phyloP scores from a whole-genome alignment of 2,797 vertebrate genomes.

The Spinus pinus region DNA sequence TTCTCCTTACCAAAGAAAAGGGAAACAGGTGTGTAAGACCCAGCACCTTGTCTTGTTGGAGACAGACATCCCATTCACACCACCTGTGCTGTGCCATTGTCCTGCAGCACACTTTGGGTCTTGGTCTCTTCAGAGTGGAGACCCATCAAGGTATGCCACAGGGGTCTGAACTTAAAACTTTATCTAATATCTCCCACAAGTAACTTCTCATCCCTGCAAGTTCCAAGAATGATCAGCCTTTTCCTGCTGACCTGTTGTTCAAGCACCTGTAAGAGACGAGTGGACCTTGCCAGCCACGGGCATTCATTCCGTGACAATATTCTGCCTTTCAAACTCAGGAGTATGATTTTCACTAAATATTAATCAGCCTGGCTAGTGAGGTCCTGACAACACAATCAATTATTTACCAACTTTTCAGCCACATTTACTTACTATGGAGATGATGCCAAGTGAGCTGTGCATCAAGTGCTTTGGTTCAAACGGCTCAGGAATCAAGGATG shows the following conservation, averaged over 20 bases:
- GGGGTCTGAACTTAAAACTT: neutral
- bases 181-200: neutral
- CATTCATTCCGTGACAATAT: neutral
- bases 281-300: neutral
- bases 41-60: neutral
- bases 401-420: neutral
- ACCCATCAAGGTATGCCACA: neutral
- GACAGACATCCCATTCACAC: neutral
- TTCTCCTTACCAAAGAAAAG: neutral
- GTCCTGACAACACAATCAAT: conserved; percentile 11
- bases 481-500: rapidly evolving
- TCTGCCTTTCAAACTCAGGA: neutral
- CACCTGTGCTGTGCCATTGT: neutral
- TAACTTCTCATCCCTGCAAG: neutral
- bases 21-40: neutral
- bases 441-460: neutral
- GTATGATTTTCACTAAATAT: conserved; percentile 17
- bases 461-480: neutral
- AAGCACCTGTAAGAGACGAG: rapidly evolving
- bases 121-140: neutral
- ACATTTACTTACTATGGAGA: neutral
- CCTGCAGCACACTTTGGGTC: neutral
- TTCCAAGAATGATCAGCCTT: neutral
- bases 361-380: neutral
- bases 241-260: neutral